A percentile compares a stretch with the other conserved stretches of the same genome.
phyloP scores from a whole-genome alignment of 2,113 vertebrate species.

The Mixornis gularis region DNA sequence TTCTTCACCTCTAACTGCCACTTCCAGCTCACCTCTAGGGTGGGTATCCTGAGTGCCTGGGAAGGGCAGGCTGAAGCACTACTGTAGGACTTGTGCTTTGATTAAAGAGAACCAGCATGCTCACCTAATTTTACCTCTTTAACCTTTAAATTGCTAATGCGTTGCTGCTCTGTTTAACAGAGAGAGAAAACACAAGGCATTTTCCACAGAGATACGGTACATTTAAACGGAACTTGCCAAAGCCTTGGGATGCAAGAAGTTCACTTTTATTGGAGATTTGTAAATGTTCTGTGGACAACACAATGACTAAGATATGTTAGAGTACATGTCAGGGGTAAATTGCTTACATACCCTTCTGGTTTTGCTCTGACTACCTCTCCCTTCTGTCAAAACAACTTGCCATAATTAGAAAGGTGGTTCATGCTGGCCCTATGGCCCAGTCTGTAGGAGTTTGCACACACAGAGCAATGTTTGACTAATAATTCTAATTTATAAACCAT shows the following conservation, averaged over 20 bases:
- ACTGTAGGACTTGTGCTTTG: neutral
- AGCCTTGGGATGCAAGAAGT: neutral
- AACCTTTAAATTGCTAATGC: neutral
- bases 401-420: neutral
- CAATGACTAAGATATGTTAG: neutral
- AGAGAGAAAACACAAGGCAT: neutral
- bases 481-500: slow-evolving; percentile 61
- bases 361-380: neutral
- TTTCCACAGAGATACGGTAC: neutral
- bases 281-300: neutral
- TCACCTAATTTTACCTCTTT: neutral
- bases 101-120: neutral
- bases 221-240: neutral
- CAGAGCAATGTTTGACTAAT: slow-evolving; percentile 45
- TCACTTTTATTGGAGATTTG: neutral
- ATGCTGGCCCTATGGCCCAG: neutral
- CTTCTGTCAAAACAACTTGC: neutral
- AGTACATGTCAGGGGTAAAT: neutral
- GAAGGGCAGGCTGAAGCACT: neutral
- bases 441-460: slow-evolving; percentile 5
- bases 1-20: neutral
- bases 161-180: neutral
- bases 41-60: neutral
- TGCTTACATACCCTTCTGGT: neutral
- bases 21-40: neutral